Percentiles rank a stretch among this genome's conserved stretches.
Conservation (phyloP, 2,113 vertebrate genomes). For the Ellobius talpinus region DNA sequence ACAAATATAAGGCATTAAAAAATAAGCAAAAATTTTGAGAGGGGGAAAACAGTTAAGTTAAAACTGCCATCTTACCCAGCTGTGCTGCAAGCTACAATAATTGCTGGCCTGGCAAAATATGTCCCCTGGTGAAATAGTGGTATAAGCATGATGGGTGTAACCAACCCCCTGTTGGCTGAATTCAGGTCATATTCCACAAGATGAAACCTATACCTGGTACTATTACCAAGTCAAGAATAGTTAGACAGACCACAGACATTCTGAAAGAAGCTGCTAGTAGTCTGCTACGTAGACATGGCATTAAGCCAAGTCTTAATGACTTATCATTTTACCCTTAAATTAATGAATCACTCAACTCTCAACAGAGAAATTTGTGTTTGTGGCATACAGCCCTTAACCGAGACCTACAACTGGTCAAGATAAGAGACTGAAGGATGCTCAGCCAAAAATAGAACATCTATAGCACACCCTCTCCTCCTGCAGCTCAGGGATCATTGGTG, state of each 20-base stretch:
- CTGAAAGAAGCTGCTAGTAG: background rate
- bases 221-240: background rate
- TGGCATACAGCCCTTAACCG: background rate
- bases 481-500: background rate
- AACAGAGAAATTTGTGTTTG: background rate
- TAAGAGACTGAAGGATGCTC: background rate
- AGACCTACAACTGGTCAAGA: background rate
- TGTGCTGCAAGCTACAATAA: too few species aligned
- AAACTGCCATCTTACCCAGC: background rate
- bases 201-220: background rate
- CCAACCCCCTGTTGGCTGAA: background rate
- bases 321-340: background rate
- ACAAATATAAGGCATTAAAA: background rate
- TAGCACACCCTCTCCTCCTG: background rate
- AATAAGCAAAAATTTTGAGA: background rate
- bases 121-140: background rate
- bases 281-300: background rate
- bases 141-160: too few species aligned
- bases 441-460: background rate
- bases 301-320: background rate
- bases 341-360: background rate
- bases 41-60: background rate
- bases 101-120: background rate
- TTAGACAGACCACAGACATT: background rate
- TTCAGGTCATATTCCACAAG: background rate